Evolutionary conservation across 1,140 invertebrate genomes (phyloP).

Genomic region (Anoplophora glabripennis): DNA sequence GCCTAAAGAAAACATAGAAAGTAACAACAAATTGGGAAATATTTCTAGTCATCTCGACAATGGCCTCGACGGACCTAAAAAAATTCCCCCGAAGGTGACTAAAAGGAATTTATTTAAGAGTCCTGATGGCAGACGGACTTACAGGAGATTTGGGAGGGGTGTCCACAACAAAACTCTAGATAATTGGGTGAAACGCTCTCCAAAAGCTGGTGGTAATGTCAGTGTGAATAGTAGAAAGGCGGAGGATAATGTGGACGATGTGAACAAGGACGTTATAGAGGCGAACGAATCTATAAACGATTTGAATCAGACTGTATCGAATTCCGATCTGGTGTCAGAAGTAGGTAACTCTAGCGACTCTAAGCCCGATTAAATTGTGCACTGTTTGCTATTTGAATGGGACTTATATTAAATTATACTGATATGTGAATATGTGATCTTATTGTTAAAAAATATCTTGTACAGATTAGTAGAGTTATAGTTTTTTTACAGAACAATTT

Average conservation of each 20-base stretch:
- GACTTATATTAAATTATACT: not conserved
- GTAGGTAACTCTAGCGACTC: not conserved
- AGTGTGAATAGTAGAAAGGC: conserved; percentile 12
- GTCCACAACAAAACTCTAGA: conserved; percentile 35
- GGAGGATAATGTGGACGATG: conserved; percentile 2
- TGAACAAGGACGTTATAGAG: not conserved
- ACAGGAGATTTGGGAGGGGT: conserved; percentile 18
- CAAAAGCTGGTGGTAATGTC: not conserved
- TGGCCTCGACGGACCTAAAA: conserved; percentile 19
- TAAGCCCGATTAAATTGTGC: not conserved
- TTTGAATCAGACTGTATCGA: no score
- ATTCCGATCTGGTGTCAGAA: no score
- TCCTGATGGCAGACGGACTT: conserved; percentile 25
- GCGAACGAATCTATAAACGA: no score
- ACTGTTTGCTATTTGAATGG: not conserved
- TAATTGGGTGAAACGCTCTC: conserved; percentile 25
- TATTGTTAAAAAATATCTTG: conserved; percentile 27
- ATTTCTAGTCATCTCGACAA: conserved; percentile 20
- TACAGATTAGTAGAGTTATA: conserved; percentile 39
- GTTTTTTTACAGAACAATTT: conserved; percentile 45
- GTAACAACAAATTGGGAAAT: conserved; percentile 2
- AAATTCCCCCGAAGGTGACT: conserved; percentile 12
- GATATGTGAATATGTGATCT: conserved; percentile 31
- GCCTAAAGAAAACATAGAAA: conserved; percentile 17
- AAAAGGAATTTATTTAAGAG: conserved; percentile 17